Evolutionary conservation across 2,888 invertebrate species (phyloP), one percentile per base, ranked within the genome.

Genomic region (Meliscaeva auricollis): DNA sequence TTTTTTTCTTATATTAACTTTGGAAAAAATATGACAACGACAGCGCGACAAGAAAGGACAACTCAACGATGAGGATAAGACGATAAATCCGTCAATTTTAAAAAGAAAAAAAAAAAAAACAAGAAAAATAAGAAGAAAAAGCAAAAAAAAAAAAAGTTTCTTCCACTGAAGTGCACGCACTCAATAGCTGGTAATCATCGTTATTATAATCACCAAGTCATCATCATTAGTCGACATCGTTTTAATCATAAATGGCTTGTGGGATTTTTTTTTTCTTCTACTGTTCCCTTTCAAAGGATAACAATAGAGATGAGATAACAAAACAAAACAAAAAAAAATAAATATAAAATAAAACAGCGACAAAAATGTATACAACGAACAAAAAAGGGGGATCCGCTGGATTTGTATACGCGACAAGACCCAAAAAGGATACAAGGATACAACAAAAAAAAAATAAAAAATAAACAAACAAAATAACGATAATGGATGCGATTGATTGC

Each of bases 181-280:
- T 62, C 60, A 79, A 84, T 79, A 73, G 80, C 75, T 84, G 72
- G 84, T 76, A 84, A 77, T 85, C 85, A 85, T 85, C 85, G 84
- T 84, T 81, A 85, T 85, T 85, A 76, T 81, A 81, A 85, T 85
- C 85, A 85, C 85, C 76, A 76, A 85, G 85, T 76, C 85, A 85
- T 85, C 85, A 85, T 85, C 85, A 85, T 85, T 85, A 85, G 85
- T 77, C 85, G 85, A 81, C 81, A 85, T 81, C 85, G 76, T 81
- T 85, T 85, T 85, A 85, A 85, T 85, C 85, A 85, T 85, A 85
- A 85, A 85, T 85, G 85, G 85, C 85, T 85, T 85, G 81, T 73
- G 80, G 72, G 69, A 76, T 54, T 76, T 62, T 41, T 62, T 26
- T 73, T 80, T 75, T 76, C 50, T 32, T 15, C 32, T 13, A n/a